Evolutionary conservation across 2,113 vertebrate genomes (phyloP).

Genomic region (Scomber scombrus): DNA sequence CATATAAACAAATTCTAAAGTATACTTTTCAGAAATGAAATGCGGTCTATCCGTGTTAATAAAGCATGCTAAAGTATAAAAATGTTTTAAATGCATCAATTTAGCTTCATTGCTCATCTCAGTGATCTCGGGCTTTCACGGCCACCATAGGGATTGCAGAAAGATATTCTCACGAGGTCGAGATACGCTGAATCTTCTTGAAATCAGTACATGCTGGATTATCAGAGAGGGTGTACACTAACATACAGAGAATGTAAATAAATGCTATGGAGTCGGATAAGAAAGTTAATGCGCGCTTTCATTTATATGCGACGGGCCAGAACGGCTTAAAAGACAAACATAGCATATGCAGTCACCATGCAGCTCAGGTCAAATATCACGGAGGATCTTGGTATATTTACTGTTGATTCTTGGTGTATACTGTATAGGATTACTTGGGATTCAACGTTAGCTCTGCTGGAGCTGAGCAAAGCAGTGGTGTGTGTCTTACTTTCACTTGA

Average conservation of each 20-base stretch:
- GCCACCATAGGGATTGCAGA: slow-evolving; percentile 27
- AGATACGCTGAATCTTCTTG: slow-evolving; percentile 13
- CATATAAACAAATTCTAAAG: slow-evolving; percentile 21
- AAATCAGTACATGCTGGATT: slow-evolving; percentile 36
- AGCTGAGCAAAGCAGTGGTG: background rate
- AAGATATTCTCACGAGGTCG: slow-evolving; percentile 39
- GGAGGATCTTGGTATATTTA: background rate
- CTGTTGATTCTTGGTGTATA: background rate
- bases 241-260: slow-evolving; percentile 34
- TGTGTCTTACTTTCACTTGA: background rate
- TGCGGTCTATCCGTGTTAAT: background rate
- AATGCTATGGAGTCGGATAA: slow-evolving; percentile 16
- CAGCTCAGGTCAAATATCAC: background rate
- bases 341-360: background rate
- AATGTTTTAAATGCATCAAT: slow-evolving; percentile 1
- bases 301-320: background rate
- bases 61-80: background rate
- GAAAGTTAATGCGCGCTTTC: slow-evolving; percentile 25
- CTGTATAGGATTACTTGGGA: background rate
- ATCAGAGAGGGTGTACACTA: slow-evolving; percentile 1
- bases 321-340: slow-evolving; percentile 2
- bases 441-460: background rate
- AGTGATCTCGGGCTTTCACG: background rate
- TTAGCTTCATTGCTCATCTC: slow-evolving; percentile 7
- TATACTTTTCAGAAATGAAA: background rate